Conservation (phyloP, 2,797 vertebrate genomes). For the Eulemur mongoz region DNA sequence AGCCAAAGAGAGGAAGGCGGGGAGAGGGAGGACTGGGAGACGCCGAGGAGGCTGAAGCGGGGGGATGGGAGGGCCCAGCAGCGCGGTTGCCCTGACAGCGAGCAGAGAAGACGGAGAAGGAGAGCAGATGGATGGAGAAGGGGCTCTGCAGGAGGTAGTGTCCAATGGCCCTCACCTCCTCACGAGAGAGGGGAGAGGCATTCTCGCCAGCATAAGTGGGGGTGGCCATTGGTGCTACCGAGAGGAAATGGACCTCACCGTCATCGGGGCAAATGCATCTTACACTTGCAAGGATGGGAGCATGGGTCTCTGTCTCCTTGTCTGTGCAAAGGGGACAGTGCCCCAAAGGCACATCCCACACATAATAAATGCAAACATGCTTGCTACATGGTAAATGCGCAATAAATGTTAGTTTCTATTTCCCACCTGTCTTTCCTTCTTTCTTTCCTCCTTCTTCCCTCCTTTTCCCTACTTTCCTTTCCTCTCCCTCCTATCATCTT, state of each 20-base stretch:
- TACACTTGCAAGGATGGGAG: background rate
- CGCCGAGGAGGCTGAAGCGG: fast-evolving
- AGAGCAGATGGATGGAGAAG: background rate
- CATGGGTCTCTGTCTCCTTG: background rate
- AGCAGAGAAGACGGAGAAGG: background rate
- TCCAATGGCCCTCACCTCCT: background rate
- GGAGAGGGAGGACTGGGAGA: background rate
- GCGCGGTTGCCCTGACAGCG: background rate
- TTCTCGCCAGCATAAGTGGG: background rate
- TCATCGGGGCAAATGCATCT: no score
- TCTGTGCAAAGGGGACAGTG: no score
- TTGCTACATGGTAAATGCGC: background rate
- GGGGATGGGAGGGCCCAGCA: no score
- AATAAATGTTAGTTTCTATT: no score
- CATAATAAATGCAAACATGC: fast-evolving
- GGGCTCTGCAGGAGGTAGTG: background rate
- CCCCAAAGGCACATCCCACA: background rate
- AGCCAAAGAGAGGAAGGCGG: background rate
- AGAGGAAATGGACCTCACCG: background rate
- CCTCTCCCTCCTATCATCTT: background rate
- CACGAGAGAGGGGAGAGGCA: background rate
- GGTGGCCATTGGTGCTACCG: no score
- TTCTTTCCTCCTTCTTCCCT: background rate
- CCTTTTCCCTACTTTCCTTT: background rate
- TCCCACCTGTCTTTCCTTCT: background rate